These are phyloP conservation scores for Brachyhypopomus gauderio DNA, from an alignment of 2,113 vertebrate genomes.

Conservation along the genomic window DNA sequence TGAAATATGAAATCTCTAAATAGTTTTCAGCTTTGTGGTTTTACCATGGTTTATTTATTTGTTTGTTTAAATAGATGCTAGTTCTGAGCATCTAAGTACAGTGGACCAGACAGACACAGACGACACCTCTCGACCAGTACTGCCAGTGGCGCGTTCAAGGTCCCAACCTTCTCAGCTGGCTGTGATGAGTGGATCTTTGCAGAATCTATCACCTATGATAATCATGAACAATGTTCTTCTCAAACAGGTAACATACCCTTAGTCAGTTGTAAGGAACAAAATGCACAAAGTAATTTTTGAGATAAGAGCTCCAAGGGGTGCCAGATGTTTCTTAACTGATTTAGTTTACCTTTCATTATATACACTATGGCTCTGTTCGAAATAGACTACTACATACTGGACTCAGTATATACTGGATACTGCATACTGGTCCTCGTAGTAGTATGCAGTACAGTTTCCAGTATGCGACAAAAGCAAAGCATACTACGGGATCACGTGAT, in stretches of 20 bases:
- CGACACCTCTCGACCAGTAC: constrained; percentile 63
- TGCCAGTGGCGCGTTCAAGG: constrained; percentile 61
- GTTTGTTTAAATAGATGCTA: constrained; percentile 75
- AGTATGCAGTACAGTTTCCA: no score
- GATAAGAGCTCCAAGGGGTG: no score
- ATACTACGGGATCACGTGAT: no score
- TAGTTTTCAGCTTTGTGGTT: background rate
- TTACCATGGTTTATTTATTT: background rate
- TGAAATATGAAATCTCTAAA: background rate
- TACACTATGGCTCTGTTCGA: no score
- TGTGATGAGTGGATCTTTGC: constrained; percentile 73
- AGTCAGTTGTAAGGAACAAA: background rate
- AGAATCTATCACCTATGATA: constrained; percentile 82
- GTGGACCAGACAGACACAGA: constrained; percentile 82
- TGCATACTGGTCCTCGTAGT: no score
- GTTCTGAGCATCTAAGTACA: constrained; percentile 81
- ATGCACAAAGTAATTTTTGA: background rate
- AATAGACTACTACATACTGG: no score
- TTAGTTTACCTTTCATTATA: no score
- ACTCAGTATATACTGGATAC: no score
- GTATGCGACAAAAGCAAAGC: no score
- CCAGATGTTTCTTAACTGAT: no score
- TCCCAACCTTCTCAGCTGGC: constrained; percentile 63
- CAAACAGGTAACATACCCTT: constrained; percentile 79
- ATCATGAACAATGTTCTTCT: constrained; percentile 93